phyloP scores from a whole-genome alignment of 2,888 invertebrate genomes.

The Drosophila greeni region DNA sequence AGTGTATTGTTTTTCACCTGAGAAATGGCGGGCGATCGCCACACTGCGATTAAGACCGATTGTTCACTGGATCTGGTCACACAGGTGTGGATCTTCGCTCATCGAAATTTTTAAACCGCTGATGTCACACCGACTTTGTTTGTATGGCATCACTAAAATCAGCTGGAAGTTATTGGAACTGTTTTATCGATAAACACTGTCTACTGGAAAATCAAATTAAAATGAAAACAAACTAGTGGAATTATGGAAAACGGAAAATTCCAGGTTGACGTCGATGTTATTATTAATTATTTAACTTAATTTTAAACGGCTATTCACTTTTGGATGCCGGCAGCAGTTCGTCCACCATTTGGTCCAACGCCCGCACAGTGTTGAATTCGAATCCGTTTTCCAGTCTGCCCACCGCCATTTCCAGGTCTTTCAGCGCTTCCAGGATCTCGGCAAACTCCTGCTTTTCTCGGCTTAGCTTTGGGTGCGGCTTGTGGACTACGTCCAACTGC shows the following conservation, averaged over 20 bases:
- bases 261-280: background rate
- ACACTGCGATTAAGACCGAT: background rate
- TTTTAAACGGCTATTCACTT: background rate
- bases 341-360: constrained; percentile 59
- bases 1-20: background rate
- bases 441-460: constrained; percentile 45
- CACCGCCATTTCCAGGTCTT: constrained; percentile 50
- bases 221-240: background rate
- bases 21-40: background rate
- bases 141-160: background rate
- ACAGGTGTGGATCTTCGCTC: background rate
- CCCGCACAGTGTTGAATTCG: constrained; percentile 57
- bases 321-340: constrained; percentile 38
- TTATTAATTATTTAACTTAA: background rate
- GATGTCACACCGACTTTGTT: constrained; percentile 12
- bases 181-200: background rate
- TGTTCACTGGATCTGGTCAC: background rate
- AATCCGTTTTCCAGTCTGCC: constrained; percentile 60
- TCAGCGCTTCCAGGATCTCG: constrained; percentile 53
- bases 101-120: constrained; percentile 31
- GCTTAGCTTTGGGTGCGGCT: constrained; percentile 5
- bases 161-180: background rate
- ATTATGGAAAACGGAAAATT: background rate
- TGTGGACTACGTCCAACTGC: constrained; percentile 4
- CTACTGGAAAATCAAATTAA: background rate